phyloP scores from a whole-genome alignment of 2,113 vertebrate species.

The Myxocyprinus asiaticus region DNA sequence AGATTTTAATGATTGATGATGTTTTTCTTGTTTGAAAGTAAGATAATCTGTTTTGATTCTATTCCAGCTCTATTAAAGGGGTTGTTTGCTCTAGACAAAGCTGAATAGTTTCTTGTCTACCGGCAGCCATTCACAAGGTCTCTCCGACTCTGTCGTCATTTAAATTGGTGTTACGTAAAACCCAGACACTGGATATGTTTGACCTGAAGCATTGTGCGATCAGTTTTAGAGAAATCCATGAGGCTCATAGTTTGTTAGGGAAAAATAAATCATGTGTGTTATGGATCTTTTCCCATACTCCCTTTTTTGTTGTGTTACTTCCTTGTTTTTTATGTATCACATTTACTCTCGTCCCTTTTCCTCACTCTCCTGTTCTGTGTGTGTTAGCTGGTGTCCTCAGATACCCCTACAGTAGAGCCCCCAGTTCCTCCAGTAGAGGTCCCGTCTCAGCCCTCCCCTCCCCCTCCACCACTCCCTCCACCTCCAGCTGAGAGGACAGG shows the following conservation, averaged over 20 bases:
- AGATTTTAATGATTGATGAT: not conserved
- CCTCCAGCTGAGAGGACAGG: conserved; percentile 86
- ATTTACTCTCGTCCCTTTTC: not conserved
- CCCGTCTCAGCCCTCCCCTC: conserved; percentile 76
- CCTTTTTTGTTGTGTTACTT: not conserved
- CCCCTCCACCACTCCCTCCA: conserved; percentile 82
- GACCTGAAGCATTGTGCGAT: conserved; percentile 20
- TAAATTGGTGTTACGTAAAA: conserved; percentile 20
- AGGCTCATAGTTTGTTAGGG: not conserved
- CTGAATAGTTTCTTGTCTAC: conserved; percentile 18
- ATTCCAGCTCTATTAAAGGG: not conserved
- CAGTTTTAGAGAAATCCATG: not conserved
- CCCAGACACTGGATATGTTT: conserved; percentile 45
- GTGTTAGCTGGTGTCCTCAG: conserved; percentile 84
- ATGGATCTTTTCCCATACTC: conserved; percentile 1
- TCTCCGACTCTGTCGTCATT: conserved; percentile 17
- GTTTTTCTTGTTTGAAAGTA: not conserved
- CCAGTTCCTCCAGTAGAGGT: conserved; percentile 72
- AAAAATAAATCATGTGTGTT: not conserved
- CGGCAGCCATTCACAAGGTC: conserved; percentile 14
- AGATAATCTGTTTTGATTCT: too few species aligned
- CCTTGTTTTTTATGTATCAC: not conserved
- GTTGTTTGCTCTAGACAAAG: not conserved
- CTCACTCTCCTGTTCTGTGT: conserved; percentile 11
- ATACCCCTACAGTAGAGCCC: conserved; percentile 68